Evolutionary conservation across 2,888 invertebrate genomes (phyloP).

Genomic region (Nemurella pictetii): DNA sequence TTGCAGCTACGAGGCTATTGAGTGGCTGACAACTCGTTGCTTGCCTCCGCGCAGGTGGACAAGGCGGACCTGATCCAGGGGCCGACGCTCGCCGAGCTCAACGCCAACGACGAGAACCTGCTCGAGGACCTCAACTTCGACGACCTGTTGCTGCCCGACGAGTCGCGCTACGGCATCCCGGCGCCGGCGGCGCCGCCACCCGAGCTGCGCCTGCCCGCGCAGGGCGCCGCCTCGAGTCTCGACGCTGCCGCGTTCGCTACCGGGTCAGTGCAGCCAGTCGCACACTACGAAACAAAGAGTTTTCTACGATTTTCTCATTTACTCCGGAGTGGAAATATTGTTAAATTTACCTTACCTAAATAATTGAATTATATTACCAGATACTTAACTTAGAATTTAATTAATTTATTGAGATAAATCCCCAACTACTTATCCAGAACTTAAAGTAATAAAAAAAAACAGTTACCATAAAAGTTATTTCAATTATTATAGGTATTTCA

Average conservation of each 20-base stretch:
- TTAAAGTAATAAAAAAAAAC: no score
- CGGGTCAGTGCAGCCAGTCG: no score
- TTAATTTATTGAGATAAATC: no score
- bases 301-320: no score
- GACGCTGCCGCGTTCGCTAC: background rate
- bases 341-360: no score
- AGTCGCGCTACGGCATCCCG: conserved; percentile 51
- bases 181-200: conserved; percentile 55
- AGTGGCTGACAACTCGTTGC: background rate
- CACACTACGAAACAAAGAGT: no score
- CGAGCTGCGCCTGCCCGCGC: conserved; percentile 61
- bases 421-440: no score
- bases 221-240: background rate
- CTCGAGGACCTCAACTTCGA: conserved; percentile 85
- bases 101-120: conserved; percentile 81
- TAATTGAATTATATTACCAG: no score
- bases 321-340: no score
- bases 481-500: no score
- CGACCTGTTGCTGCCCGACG: conserved; percentile 75
- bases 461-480: no score
- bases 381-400: no score
- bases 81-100: conserved; percentile 81
- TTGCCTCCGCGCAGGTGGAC: conserved; percentile 54
- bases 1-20: background rate
- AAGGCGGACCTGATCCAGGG: conserved; percentile 83